phyloP scores from a whole-genome alignment of 2,113 vertebrate genomes.

The Podilymbus podiceps region DNA sequence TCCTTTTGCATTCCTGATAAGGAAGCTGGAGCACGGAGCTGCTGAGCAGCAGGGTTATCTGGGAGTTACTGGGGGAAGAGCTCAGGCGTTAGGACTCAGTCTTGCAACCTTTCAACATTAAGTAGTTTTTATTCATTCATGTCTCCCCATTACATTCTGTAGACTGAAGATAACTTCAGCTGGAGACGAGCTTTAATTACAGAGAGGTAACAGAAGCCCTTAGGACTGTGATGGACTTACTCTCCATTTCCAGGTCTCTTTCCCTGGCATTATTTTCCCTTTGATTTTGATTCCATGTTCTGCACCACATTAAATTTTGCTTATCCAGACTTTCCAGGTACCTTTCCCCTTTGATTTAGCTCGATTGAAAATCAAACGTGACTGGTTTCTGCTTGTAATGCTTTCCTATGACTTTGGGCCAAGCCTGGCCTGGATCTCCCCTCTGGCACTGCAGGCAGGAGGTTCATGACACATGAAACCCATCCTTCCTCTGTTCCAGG shows the following conservation, averaged over 20 bases:
- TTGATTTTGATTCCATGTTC: neutral
- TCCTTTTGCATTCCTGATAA: neutral
- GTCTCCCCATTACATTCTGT: neutral
- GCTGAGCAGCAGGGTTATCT: neutral
- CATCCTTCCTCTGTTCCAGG: neutral
- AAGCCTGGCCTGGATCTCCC: neutral
- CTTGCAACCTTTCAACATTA: neutral
- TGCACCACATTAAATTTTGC: neutral
- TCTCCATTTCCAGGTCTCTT: neutral
- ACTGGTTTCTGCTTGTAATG: neutral
- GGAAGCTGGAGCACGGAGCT: neutral
- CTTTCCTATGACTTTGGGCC: neutral
- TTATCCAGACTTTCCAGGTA: neutral
- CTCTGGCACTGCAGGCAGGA: neutral
- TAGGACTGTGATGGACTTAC: neutral
- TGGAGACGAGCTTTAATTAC: neutral
- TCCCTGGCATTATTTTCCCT: neutral
- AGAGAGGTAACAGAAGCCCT: neutral
- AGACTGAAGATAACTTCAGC: neutral
- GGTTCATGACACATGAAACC: neutral
- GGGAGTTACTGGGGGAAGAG: neutral
- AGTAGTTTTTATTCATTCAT: neutral
- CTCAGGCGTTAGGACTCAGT: accelerated
- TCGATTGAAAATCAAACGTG: neutral
- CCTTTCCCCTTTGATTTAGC: neutral